A percentile compares a stretch with the other conserved stretches of the same genome.
Conservation (phyloP, 2,113 vertebrate genomes). For the Naja naja region DNA sequence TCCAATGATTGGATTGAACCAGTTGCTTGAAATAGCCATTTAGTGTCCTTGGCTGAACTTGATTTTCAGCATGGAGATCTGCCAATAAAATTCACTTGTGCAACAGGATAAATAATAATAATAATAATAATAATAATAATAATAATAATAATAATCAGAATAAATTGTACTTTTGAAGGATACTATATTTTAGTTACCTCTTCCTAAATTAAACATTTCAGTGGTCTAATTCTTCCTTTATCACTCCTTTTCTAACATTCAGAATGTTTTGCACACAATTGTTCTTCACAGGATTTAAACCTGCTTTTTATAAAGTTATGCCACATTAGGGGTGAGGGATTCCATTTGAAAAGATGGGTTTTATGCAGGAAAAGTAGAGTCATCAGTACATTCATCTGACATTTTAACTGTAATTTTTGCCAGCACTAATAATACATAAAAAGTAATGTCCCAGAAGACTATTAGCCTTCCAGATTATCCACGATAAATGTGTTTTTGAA, state of each 20-base stretch:
- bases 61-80: neutral
- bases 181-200: neutral
- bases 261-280: neutral
- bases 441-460: neutral
- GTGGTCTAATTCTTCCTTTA: neutral
- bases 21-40: neutral
- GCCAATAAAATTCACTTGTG: neutral
- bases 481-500: neutral
- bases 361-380: neutral
- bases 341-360: neutral
- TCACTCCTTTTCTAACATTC: neutral
- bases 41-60: neutral
- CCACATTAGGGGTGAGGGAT: neutral
- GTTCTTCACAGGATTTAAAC: neutral
- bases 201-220: neutral
- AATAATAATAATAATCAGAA: neutral
- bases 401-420: neutral
- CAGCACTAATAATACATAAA: neutral
- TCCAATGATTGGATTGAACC: neutral
- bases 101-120: neutral
- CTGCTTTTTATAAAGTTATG: neutral
- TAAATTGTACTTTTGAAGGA: neutral
- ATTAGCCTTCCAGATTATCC: neutral
- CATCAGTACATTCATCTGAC: neutral
- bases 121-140: too few relatives aligned